Evolutionary conservation across 2,797 vertebrate genomes (phyloP), one percentile per base, ranked within the genome.

Genomic region (Nyctalus aviator): DNA sequence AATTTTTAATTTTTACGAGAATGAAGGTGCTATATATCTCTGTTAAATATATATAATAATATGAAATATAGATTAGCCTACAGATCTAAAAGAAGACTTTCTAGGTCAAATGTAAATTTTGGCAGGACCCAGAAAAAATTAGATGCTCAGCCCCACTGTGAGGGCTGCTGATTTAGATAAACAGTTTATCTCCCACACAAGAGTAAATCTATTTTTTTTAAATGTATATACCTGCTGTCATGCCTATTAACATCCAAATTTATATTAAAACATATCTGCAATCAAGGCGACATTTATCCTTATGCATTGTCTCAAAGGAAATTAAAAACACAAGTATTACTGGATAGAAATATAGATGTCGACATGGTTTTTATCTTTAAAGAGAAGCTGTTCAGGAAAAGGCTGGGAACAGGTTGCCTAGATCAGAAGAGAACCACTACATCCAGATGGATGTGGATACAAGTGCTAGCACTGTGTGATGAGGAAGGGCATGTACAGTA

Each of bases 1-100:
- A 79, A 79, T 25, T 66, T 91, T 82, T 10, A 11, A 46, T 73
- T 90, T 57, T 85, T 71, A 23, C 41, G 9, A 57, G 9, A 84
- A 86, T 44, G 5, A 83, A 86, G 9, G 9, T 78, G 4, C 18
- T 68, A 57, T 44, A 18, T 55, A 15, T 27, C 14, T 48, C 27
- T 83, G 32, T 73, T 57, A 91, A 87, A 75, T n/a, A 84, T 94
- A 8, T 88, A 18, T 32, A 46, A 3, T 87, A 84, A 59, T 72
- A 57, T 1, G 84, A 89, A 73, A 32, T 76, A 35, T 82, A 44
- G 23, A 32, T 90, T 57, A 57, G 48, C 18, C 2, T 32, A 8
- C 10, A 66, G 14, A 81, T 21, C 6, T n/a, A 41, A 88, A 90
- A 79, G 44, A 84, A 86, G 44, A 84, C 20, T n/a, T 76, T 83